A percentile compares a stretch with the other conserved stretches of the same genome.
Conservation (phyloP, 1,140 invertebrate genomes). For the Calliopsis andreniformis region DNA sequence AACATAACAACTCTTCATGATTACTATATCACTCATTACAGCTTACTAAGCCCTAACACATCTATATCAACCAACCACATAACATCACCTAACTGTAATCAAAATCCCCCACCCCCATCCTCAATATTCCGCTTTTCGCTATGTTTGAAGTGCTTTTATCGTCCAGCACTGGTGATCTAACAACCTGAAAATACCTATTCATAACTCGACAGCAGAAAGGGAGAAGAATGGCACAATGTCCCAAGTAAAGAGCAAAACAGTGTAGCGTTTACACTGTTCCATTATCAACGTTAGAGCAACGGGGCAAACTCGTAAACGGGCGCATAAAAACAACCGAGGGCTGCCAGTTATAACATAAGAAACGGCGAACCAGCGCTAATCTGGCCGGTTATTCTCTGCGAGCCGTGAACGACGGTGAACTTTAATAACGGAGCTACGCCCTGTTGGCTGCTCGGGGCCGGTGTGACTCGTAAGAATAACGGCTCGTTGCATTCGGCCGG, state of each 20-base stretch:
- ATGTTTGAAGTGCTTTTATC: no score
- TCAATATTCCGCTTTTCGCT: no score
- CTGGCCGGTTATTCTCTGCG: conserved; percentile 28
- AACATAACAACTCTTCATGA: no score
- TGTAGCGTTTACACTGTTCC: conserved; percentile 10
- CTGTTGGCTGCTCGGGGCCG: conserved; percentile 34
- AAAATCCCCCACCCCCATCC: no score
- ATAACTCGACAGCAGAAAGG: no score
- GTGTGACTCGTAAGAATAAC: conserved; percentile 59
- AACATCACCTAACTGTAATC: no score
- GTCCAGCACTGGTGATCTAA: no score
- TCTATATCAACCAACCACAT: no score
- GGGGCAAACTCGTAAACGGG: conserved; percentile 7
- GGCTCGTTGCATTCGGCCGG: conserved; percentile 54
- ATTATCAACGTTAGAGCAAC: not conserved
- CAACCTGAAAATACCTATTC: no score
- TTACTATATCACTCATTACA: no score
- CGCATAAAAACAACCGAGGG: not conserved
- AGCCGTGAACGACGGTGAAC: conserved; percentile 33
- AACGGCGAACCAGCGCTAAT: conserved; percentile 46
- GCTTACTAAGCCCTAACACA: no score
- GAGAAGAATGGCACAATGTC: not conserved
- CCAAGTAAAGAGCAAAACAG: not conserved
- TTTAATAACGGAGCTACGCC: conserved; percentile 53
- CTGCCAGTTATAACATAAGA: conserved; percentile 28